Base-by-base conservation (phyloP, 2,113 vertebrate species). In the Terrapene triunguis region DNA sequence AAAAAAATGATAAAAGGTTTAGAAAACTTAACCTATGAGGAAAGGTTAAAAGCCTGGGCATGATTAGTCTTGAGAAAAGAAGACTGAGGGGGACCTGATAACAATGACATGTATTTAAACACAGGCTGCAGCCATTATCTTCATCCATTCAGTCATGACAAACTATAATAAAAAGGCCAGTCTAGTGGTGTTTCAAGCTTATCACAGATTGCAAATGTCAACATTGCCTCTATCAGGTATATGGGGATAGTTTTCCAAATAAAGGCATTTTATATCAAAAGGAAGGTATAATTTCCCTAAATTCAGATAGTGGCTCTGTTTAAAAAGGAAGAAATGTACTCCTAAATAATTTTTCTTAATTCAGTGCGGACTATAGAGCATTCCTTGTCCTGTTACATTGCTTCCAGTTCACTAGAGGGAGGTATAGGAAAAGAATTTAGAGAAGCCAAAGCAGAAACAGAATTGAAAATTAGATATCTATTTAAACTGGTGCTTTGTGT, bases 331-430 rank as follows among this genome's bases (percentile, higher is more conserved):
- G 44, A 50, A 50, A 19, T 32, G 27, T 54, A 21, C 35, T 35
- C 50, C 22, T 78, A 44, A 78, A 47, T 76, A 13, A 27, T 44
- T 44, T 76, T 24, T 44, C 22, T 24, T 25, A 76, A 42, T 11
- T 44, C 42, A 44, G 6, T 6, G 42, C 7, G 25, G 74, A 47
- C 74, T 44, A 44, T 35, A 38, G 53, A 69, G 78, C 5, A 51
- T 38, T 44, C 42, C 17, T 57, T 51, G 53, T 7, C 38, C n/a
- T 48, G 54, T 22, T 27, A 16, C 16, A 3, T 79, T 89, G n/a
- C 81, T 27, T 81, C 92, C 89, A 24, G 8, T 5, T 89, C 97
- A 96, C 93, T 95, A 97, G 97, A 94, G 97, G 97, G 96, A 59
- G 62, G 32, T 82, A 93, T 84, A 96, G 88, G 96, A 97, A 97